Percentiles rank a stretch among this genome's conserved stretches.
Evolutionary conservation across 2,797 vertebrate species (phyloP).

Genomic region (Enteromius argenteus): DNA sequence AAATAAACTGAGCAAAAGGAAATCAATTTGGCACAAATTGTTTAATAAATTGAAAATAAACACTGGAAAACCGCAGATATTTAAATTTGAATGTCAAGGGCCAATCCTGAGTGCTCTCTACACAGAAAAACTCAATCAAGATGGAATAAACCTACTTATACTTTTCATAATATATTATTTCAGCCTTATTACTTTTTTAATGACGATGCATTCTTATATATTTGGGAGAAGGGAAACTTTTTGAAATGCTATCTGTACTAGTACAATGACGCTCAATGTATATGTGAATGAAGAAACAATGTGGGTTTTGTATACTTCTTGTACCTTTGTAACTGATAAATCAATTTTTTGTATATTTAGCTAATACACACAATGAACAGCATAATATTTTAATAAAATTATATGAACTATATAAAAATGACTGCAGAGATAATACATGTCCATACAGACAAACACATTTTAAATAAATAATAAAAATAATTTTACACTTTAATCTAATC

Average conservation of each 20-base stretch:
- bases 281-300: background rate
- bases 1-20: background rate
- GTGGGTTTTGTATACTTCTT: slow-evolving; percentile 2
- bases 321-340: slow-evolving; percentile 21
- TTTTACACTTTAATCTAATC: no score
- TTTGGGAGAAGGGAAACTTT: slow-evolving; percentile 17
- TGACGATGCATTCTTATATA: slow-evolving; percentile 1
- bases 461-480: no score
- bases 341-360: background rate
- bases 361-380: background rate
- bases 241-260: background rate
- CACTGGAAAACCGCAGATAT: background rate
- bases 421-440: background rate
- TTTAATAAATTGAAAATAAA: background rate
- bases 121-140: background rate
- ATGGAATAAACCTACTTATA: background rate
- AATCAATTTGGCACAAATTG: background rate
- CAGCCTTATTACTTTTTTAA: background rate
- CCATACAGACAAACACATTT: background rate
- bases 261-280: background rate
- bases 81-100: background rate
- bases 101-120: background rate
- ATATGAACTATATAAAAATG: background rate
- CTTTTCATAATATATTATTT: background rate
- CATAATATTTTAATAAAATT: slow-evolving; percentile 20